Evolutionary conservation across 2,888 invertebrate genomes (phyloP).

Genomic region (Cheilosia urbana): DNA sequence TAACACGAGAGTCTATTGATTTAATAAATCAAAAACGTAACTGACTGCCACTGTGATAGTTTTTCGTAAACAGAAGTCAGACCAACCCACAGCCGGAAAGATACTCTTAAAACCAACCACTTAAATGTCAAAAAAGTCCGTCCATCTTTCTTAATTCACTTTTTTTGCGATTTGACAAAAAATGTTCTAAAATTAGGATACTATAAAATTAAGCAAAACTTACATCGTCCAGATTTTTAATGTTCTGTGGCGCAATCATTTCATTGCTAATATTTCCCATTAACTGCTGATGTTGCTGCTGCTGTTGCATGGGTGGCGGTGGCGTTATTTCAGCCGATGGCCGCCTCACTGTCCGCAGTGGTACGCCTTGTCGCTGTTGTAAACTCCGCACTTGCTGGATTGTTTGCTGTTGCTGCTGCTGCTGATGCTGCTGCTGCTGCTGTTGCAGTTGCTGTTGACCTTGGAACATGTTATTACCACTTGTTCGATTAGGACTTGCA

Average conservation of each 20-base stretch:
- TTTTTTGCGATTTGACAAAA: too few species aligned
- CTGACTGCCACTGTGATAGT: too few species aligned
- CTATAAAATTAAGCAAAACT: conserved; percentile 67
- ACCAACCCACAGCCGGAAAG: too few species aligned
- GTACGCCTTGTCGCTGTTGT: conserved; percentile 79
- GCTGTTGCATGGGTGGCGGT: conserved; percentile 78
- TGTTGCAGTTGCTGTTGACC: conserved; percentile 78
- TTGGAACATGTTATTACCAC: conserved; percentile 74
- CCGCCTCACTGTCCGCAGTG: conserved; percentile 80
- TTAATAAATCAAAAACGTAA: too few species aligned
- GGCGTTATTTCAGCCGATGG: conserved; percentile 83
- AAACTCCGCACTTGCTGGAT: conserved; percentile 79
- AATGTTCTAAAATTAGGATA: background rate
- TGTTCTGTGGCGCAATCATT: conserved; percentile 79
- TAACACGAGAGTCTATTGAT: too few species aligned
- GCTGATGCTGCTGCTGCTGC: conserved; percentile 73
- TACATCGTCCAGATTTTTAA: conserved; percentile 82
- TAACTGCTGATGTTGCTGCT: conserved; percentile 69
- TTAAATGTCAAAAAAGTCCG: too few species aligned
- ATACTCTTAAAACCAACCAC: too few species aligned
- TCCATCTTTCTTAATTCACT: too few species aligned
- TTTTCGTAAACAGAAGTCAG: too few species aligned
- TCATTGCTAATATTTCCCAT: conserved; percentile 77
- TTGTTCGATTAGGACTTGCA: conserved; percentile 86
- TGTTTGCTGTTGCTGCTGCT: conserved; percentile 77